Base-by-base conservation (phyloP, 2,797 vertebrate genomes). In the Dipus sagitta region DNA sequence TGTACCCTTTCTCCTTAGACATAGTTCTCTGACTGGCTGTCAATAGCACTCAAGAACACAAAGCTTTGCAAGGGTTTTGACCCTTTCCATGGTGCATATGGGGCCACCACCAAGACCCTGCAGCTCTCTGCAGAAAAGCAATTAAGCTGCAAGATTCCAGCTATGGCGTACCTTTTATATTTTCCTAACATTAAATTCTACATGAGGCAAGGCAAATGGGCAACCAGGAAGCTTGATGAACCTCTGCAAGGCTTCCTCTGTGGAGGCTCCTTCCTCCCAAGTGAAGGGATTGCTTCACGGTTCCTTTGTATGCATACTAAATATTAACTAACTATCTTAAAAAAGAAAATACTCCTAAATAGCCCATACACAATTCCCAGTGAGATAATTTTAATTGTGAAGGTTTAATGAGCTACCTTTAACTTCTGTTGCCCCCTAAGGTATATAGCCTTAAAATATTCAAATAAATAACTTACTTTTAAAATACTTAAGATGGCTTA, bases 171-270 rank as follows among this genome's bases (percentile, higher is more conserved):
- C 64, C 62, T 91, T 80, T 86, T 21, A 54, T 74, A 81, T 84
- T 94, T 95, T 77, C 68, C 84, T 95, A 84, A 84, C 62, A 75
- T 87, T 91, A 81, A 93, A 93, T 96, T 96, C 60, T 90, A 58
- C 52, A 83, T 64, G 58, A 92, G 13, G 24, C 76, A 94, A 93
- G 84, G 52, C 86, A 88, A 91, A 88, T 74, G 79, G 96, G 62
- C 83, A 72, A 71, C 68, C 92, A 68, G 89, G 80, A 91, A 94
- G 24, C 47, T 58, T 74, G 52, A 89, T 72, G 86, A 65, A 74
- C 88, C 64, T 93, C 92, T 24, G 67, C 38, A 60, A 78, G 52
- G 10, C 21, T 94, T 91, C 14, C 89, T 95, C 77, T 94, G 80
- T 71, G 84, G 68, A 91, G 38, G 24, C 47, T 88, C 1, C 10